Evolutionary conservation across 2,888 invertebrate species (phyloP), one percentile per base, ranked within the genome.

Genomic region (Thecophora atra): DNA sequence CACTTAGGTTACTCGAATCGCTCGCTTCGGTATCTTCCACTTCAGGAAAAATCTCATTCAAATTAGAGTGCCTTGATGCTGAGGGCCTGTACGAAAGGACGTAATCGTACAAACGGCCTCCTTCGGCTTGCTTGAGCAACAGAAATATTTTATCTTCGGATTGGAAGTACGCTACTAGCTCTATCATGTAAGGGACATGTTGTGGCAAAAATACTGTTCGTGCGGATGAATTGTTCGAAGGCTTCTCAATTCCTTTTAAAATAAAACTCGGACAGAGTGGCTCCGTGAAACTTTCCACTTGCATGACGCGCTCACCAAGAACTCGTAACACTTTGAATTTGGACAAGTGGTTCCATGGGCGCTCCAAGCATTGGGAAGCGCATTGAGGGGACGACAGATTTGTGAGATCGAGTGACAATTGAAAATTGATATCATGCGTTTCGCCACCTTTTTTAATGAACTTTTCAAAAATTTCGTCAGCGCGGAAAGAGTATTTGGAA

Each of bases 211-310:
- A 86, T 37, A 87, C 81, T 70, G 84, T 81, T 75, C 84, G 84
- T 2, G 85, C 82, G 0, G 83, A 82, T 2, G 85, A 81, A 74
- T 85, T 83, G 64, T 81, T 85, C 6, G 85, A 82, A 1, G 86
- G 86, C 52, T 86, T 85, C 70, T 86, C 84, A 19, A 86, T 83
- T 47, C 86, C 85, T 71, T 87, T 87, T 83, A 87, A 85, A 0
- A 87, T 80, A 69, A 82, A 84, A 3, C 79, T 78, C 3, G 82
- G 80, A 47, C 84, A 85, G 4, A 79, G 74, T 0, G 81, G 78
- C 65, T 83, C 82, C 3, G 86, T 86, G 8, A 87, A 80, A 73
- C 86, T 84, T 75, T 85, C 85, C 19, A 87, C 87, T 75, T 83
- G 83, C 83, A 87, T 84, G 8, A 87, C 86, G 2, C 80, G 79